A percentile compares a stretch with the other conserved stretches of the same genome.
Evolutionary conservation across 2,888 invertebrate genomes (phyloP).

Genomic region (Oscheius sp.): DNA sequence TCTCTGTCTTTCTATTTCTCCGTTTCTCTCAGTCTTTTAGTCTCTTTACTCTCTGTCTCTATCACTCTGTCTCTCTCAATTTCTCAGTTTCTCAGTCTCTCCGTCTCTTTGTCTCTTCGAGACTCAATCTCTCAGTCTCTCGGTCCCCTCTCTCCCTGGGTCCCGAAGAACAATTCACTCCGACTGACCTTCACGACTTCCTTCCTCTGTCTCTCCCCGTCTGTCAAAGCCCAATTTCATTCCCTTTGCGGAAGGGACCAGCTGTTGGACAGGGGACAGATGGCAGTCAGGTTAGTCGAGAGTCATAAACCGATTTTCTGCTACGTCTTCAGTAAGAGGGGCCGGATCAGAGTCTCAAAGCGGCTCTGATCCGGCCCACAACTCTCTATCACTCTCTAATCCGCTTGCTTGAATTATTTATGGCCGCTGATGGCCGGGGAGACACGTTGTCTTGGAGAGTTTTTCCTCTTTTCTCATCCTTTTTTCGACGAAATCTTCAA

Average conservation of each 20-base stretch:
- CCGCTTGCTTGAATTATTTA: neutral
- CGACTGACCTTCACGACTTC: neutral
- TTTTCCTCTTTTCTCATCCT: too few relatives aligned
- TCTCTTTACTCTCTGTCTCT: too few relatives aligned
- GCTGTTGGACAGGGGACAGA: neutral
- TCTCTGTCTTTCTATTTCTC: too few relatives aligned
- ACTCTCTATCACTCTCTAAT: neutral
- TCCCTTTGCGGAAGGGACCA: neutral
- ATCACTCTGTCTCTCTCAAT: neutral
- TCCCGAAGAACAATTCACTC: neutral
- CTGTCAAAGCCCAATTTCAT: neutral
- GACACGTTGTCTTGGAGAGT: too few relatives aligned
- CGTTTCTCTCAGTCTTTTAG: too few relatives aligned
- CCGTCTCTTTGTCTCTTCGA: slow-evolving; percentile 27
- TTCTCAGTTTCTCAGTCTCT: slow-evolving; percentile 38
- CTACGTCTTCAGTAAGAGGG: neutral
- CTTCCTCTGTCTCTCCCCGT: neutral
- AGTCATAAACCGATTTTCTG: neutral
- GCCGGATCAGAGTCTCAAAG: neutral
- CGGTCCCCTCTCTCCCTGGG: slow-evolving; percentile 14
- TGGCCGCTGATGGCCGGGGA: too few relatives aligned
- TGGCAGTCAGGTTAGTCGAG: neutral
- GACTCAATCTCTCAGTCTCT: neutral
- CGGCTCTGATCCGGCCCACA: neutral
- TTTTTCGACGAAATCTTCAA: too few relatives aligned